A percentile compares a stretch with the other conserved stretches of the same genome.
These are phyloP conservation scores for Bubo scandiacus DNA, from an alignment of 2,113 vertebrate species.

Conservation along the genomic window DNA sequence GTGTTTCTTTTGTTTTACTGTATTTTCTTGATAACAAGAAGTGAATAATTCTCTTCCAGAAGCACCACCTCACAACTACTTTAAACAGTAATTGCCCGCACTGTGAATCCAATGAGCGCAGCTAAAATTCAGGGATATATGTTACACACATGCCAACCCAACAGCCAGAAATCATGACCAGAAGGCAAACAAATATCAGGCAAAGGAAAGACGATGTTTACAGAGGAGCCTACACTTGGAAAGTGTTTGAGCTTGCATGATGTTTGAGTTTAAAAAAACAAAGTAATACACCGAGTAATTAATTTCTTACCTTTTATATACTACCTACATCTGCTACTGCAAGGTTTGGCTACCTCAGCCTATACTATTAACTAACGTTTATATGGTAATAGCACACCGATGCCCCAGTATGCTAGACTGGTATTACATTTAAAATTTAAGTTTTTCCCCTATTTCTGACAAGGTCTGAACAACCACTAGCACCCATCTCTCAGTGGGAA, in stretches of 20 bases:
- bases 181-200: neutral
- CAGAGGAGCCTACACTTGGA: neutral
- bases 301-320: neutral
- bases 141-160: neutral
- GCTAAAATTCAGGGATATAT: slow-evolving; percentile 15
- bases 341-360: neutral
- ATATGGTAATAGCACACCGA: neutral
- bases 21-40: neutral
- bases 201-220: neutral
- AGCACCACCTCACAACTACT: slow-evolving; percentile 32
- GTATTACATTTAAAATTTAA: neutral
- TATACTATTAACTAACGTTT: neutral
- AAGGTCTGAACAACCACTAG: neutral
- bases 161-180: neutral
- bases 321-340: neutral
- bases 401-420: neutral
- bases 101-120: slow-evolving; percentile 13
- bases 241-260: neutral
- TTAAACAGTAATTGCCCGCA: slow-evolving; percentile 17
- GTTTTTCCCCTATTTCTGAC: neutral
- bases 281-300: neutral
- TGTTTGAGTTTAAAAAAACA: neutral
- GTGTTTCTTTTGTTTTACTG: neutral
- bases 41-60: slow-evolving; percentile 23
- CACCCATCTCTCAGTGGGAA: neutral